A percentile compares a stretch with the other conserved stretches of the same genome.
Conservation (phyloP, 2,113 vertebrate species). For the Ramphastos sulfuratus region DNA sequence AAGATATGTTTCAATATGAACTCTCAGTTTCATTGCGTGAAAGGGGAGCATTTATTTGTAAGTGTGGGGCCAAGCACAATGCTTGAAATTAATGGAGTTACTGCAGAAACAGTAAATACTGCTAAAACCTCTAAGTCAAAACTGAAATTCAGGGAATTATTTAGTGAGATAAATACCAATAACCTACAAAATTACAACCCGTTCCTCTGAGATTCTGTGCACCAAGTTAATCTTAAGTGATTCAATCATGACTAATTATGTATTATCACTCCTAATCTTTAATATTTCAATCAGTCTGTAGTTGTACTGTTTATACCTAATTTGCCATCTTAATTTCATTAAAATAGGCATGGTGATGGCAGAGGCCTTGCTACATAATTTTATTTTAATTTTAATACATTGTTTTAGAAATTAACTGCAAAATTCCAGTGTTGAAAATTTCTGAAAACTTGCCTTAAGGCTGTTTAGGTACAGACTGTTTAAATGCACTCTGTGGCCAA, state of each 20-base stretch:
- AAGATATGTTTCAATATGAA: neutral
- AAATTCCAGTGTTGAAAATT: neutral
- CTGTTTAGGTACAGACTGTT: neutral
- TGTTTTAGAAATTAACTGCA: neutral
- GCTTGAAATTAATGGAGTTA: neutral
- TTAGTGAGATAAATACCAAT: neutral
- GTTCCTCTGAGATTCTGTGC: neutral
- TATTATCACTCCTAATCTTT: constrained; percentile 27
- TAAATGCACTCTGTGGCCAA: neutral
- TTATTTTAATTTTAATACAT: neutral
- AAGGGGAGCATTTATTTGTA: neutral
- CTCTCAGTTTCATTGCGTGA: neutral
- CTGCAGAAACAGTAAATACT: neutral
- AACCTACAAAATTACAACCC: constrained; percentile 1
- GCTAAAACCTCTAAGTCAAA: neutral
- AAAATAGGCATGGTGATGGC: neutral
- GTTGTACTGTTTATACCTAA: constrained; percentile 13
- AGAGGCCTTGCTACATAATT: neutral
- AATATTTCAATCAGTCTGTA: constrained; percentile 38
- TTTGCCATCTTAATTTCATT: constrained; percentile 38
- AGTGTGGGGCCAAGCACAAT: neutral
- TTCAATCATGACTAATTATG: constrained; percentile 38
- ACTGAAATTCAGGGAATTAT: neutral
- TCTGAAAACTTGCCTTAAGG: neutral
- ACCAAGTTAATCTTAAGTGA: constrained; percentile 18